Conservation (phyloP, 1,140 invertebrate genomes). For the Tenebrio molitor region DNA sequence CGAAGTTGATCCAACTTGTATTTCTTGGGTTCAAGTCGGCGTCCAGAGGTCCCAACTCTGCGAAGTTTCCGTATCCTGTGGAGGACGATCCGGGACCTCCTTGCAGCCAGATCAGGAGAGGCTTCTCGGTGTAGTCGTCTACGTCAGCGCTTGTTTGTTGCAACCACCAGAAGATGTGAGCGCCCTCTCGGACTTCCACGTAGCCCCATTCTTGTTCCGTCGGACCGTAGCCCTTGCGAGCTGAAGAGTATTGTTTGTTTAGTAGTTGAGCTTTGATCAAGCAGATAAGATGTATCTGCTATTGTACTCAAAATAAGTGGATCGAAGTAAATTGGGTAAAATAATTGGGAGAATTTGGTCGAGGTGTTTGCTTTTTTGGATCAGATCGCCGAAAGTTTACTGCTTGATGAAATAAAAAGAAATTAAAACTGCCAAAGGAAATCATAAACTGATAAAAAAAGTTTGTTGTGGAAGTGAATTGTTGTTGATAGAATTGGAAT, state of each 20-base stretch:
- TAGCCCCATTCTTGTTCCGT: constrained; percentile 79
- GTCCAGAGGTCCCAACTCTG: constrained; percentile 81
- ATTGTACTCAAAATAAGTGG: too few relatives aligned
- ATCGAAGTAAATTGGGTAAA: too few relatives aligned
- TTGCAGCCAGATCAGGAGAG: constrained; percentile 79
- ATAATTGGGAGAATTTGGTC: too few relatives aligned
- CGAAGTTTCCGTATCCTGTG: constrained; percentile 84
- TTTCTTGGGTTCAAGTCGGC: constrained; percentile 75
- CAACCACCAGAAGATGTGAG: constrained; percentile 89
- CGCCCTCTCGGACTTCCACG: constrained; percentile 76
- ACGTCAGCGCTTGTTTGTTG: constrained; percentile 78
- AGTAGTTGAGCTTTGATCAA: too few relatives aligned
- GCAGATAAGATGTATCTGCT: too few relatives aligned
- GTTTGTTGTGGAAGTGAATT: too few relatives aligned
- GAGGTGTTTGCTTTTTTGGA: too few relatives aligned
- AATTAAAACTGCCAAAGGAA: too few relatives aligned
- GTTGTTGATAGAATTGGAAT: too few relatives aligned
- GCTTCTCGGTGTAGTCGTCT: constrained; percentile 71
- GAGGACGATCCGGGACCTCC: constrained; percentile 81
- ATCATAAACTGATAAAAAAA: too few relatives aligned
- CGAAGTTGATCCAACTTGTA: constrained; percentile 79
- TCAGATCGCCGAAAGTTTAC: too few relatives aligned
- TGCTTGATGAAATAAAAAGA: too few relatives aligned
- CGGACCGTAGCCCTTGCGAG: constrained; percentile 68
- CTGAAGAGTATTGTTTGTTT: constrained; percentile 38